Evolutionary conservation across 2,113 vertebrate genomes (phyloP).

Genomic region (Grammomys surdaster): DNA sequence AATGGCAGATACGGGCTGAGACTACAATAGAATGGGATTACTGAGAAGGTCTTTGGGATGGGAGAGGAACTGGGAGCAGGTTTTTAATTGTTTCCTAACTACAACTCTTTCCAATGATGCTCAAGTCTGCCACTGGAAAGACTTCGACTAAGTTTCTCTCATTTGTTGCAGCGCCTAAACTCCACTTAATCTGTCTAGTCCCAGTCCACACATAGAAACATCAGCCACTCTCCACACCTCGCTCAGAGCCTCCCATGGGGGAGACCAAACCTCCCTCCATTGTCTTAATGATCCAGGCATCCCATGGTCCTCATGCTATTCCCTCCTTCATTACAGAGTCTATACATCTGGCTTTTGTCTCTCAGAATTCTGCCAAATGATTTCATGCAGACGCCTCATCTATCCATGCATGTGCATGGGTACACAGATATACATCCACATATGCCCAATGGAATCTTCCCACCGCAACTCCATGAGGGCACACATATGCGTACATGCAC

Average conservation of each 20-base stretch:
- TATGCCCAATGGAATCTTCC: neutral
- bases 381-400: neutral
- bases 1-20: neutral
- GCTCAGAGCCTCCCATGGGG: neutral
- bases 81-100: neutral
- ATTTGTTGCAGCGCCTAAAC: too few species aligned
- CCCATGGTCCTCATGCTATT: too few species aligned
- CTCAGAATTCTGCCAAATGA: neutral
- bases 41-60: neutral
- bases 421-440: neutral
- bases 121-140: neutral
- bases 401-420: too few species aligned
- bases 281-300: neutral
- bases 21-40: neutral
- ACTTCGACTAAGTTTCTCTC: neutral
- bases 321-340: neutral
- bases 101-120: neutral
- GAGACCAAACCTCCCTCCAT: neutral
- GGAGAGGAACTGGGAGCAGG: neutral
- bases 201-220: neutral
- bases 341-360: neutral
- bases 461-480: too few species aligned
- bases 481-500: rapidly evolving
- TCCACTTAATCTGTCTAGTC: neutral
- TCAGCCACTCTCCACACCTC: neutral